Base-by-base conservation (phyloP, 1,140 invertebrate species). In the Aphelinus certus region DNA sequence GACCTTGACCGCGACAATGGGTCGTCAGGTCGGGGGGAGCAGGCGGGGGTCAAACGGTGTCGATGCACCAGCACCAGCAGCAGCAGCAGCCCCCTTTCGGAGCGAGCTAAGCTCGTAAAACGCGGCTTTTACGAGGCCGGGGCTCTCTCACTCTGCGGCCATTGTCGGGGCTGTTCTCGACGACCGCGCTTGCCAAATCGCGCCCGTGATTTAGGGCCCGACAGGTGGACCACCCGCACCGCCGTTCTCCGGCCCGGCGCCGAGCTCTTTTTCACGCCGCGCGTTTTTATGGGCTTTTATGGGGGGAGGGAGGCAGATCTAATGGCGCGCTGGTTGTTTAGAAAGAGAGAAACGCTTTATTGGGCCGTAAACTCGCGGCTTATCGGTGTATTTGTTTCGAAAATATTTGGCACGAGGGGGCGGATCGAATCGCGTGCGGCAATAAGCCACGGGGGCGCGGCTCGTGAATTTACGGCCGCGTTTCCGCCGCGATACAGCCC, bases 1-100 rank as follows among this genome's bases (percentile, higher is more conserved):
- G 63, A 73, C 71, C 71, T 73, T 73, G 71, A 73, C 71, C 71
- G 65, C 58, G 7, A 26, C 26, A 26, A 26, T 26, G 26, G 26
- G 26, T 26, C 26, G 26, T 26, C 47, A 76, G 47, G 5, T 53
- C 51, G 9, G 46, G 53, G 3, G 47, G 47, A 67, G 42, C n/a
- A 42, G 45, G 6, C 63, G n/a, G 42, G 4, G 42, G 42, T 49
- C 47, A n/a, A 10, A 9, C 45, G 63, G 63, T 49, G 63, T 43
- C 47, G 9, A 9, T 3, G 26, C 26, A 26, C 26, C 26, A 26
- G 26, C 60, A 7, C 3, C 5, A 3, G n/a, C 58, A n/a, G 5
- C 2, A 4, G 7, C 53, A n/a, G 42, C 58, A 5, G 58, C 58
- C 42, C 48, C 63, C 57, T 62, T 71, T 71, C 51, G 43, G 43